A percentile compares a stretch with the other conserved stretches of the same genome.
Evolutionary conservation across 1,140 invertebrate species (phyloP).

Genomic region (Heterodera schachtii): DNA sequence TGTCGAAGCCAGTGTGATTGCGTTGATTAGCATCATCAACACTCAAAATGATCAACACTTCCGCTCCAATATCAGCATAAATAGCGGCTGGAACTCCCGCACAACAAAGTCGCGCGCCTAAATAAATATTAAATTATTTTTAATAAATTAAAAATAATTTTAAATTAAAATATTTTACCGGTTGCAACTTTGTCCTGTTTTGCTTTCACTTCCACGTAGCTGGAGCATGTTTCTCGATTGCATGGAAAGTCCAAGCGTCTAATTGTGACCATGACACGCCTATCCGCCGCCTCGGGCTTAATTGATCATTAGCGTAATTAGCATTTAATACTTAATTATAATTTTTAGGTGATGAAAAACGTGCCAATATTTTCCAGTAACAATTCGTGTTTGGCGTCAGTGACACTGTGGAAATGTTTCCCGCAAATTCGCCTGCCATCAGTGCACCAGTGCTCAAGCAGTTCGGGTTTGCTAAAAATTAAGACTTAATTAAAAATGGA

Average conservation of each 20-base stretch:
- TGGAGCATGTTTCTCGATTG: conserved; percentile 49
- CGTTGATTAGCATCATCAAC: conserved; percentile 29
- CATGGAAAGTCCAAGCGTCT: conserved; percentile 53
- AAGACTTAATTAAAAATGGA: background rate
- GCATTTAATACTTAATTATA: background rate
- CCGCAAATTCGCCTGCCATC: conserved; percentile 12
- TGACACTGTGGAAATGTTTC: conserved; percentile 25
- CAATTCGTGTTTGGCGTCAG: conserved; percentile 39
- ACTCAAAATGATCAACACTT: conserved; percentile 51
- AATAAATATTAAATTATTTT: too few relatives aligned
- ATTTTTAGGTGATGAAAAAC: background rate
- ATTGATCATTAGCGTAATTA: background rate
- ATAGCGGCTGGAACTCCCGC: conserved; percentile 20
- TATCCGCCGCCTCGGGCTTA: background rate
- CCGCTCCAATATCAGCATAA: conserved; percentile 57
- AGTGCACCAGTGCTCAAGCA: conserved; percentile 37
- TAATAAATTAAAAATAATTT: too few relatives aligned
- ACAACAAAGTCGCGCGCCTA: conserved; percentile 59
- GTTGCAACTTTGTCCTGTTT: conserved; percentile 50
- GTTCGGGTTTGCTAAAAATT: background rate
- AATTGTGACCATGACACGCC: conserved; percentile 44
- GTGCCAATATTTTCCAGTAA: conserved; percentile 51
- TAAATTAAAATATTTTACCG: background rate
- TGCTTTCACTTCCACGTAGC: conserved; percentile 59
- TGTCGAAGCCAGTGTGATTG: conserved; percentile 55